Conservation (phyloP, 35 echinoderm and acorn worm genomes). For the Anneissia japonica region DNA sequence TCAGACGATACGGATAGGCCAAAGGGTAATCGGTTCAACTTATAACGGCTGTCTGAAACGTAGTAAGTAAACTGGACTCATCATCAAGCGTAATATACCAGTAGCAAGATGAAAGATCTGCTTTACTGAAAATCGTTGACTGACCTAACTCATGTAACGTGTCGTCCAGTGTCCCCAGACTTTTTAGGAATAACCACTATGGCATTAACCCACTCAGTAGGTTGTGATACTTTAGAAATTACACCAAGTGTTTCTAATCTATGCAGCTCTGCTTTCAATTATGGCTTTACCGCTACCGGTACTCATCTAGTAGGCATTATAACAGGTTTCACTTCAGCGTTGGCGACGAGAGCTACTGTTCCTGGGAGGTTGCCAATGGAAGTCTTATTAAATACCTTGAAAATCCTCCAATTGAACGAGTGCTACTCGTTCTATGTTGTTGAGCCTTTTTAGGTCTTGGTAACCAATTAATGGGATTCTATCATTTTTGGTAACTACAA, state of each 20-base stretch:
- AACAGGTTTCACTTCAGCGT: neutral
- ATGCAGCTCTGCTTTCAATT: slow-evolving; percentile 8
- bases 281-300: slow-evolving; percentile 4
- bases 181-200: neutral
- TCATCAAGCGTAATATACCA: slow-evolving; percentile 35
- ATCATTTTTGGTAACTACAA: no score
- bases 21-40: neutral
- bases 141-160: neutral
- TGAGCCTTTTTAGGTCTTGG: no score
- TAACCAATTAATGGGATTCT: no score
- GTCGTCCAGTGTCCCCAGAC: slow-evolving; percentile 13
- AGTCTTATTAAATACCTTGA: no score
- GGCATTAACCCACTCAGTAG: slow-evolving; percentile 15
- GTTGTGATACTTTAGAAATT: neutral
- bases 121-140: slow-evolving; percentile 12
- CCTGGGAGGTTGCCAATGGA: no score
- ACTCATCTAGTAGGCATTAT: neutral
- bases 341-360: no score
- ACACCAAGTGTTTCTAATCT: slow-evolving; percentile 2
- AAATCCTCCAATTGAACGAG: no score
- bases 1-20: slow-evolving; percentile 4
- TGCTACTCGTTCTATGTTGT: no score
- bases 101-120: slow-evolving; percentile 8
- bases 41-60: slow-evolving; percentile 22
- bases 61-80: slow-evolving; percentile 5